A percentile compares a stretch with the other conserved stretches of the same genome.
phyloP scores from a whole-genome alignment of 2,113 vertebrate genomes.

The Aptenodytes patagonicus region DNA sequence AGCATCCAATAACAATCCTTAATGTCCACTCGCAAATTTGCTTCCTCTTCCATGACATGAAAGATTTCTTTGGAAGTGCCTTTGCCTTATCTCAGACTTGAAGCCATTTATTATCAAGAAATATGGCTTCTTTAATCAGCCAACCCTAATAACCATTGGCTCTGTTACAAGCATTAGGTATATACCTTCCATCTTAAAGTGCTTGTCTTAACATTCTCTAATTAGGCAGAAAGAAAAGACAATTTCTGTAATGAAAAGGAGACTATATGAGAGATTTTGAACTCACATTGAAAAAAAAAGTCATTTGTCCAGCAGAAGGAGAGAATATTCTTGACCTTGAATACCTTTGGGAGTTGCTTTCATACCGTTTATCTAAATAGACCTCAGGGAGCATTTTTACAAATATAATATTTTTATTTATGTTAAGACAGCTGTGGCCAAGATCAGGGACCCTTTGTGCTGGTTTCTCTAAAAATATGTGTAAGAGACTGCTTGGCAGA shows the following conservation, averaged over 20 bases:
- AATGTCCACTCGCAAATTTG: conserved; percentile 24
- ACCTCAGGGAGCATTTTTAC: background rate
- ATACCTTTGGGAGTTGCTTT: background rate
- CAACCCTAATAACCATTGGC: conserved; percentile 35
- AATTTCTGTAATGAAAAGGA: conserved; percentile 15
- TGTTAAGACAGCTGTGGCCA: background rate
- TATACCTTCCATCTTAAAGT: conserved; percentile 17
- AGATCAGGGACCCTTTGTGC: background rate
- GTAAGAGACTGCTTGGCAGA: background rate
- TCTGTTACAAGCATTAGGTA: conserved; percentile 42
- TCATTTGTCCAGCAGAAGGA: background rate
- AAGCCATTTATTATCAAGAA: conserved; percentile 63
- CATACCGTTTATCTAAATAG: background rate
- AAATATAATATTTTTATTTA: background rate
- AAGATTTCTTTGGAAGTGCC: conserved; percentile 64
- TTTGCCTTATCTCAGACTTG: conserved; percentile 40
- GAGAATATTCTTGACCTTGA: background rate
- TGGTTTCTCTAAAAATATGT: background rate
- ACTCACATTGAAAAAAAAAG: background rate
- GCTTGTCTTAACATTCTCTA: conserved; percentile 36
- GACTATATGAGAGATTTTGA: background rate
- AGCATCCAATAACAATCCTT: conserved; percentile 47
- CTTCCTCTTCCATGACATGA: conserved; percentile 65
- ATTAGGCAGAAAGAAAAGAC: conserved; percentile 29
- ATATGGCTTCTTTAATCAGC: conserved; percentile 57